Base-by-base conservation (phyloP, 1,140 invertebrate genomes). In the Ganaspis sp. region DNA sequence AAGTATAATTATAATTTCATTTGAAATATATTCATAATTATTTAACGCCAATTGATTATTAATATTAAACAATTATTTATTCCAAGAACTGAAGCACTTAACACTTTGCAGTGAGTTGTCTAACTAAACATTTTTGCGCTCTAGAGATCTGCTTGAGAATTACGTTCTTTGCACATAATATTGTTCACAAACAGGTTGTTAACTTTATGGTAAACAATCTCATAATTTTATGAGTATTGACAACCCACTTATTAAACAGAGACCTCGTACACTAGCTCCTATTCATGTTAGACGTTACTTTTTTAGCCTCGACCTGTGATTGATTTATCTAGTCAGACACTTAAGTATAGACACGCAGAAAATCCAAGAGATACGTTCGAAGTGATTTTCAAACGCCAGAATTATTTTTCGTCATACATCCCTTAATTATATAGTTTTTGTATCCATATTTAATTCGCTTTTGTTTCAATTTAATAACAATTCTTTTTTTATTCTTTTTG, bases 261-360 rank as follows among this genome's bases (percentile, higher is more conserved):
- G 58, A 64, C 58, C 21, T n/a, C 23, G 26, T 64, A 21, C 12
- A 64, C 26, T 64, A 21, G n/a, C n/a, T n/a, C n/a, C 23, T 64
- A 64, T 64, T 29, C 26, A 12, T 21, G 58, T 29, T 64, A 29
- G 11, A 11, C 21, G 58, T 29, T 64, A 9, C 23, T 64, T 64
- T 29, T 29, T 64, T n/a, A 64, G 26, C 26, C 21, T 26, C 26
- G 58, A 64, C 23, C 26, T 29, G n/a, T 64, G 58, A 64, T 64
- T 64, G 58, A 64, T 64, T 29, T 64, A 64, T 34, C n/a, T 26
- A 64, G 58, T 26, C 58, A 29, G 58, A 64, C 58, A 64, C 23
- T 64, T 29, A 29, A 29, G 26, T 29, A 64, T 26, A 64, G 9
- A 26, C 58, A 64, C 23, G 23, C 54, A 29, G 54, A 26, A 26